Evolutionary conservation across 2,113 vertebrate genomes (phyloP).

Genomic region (Dipodomys spectabilis): DNA sequence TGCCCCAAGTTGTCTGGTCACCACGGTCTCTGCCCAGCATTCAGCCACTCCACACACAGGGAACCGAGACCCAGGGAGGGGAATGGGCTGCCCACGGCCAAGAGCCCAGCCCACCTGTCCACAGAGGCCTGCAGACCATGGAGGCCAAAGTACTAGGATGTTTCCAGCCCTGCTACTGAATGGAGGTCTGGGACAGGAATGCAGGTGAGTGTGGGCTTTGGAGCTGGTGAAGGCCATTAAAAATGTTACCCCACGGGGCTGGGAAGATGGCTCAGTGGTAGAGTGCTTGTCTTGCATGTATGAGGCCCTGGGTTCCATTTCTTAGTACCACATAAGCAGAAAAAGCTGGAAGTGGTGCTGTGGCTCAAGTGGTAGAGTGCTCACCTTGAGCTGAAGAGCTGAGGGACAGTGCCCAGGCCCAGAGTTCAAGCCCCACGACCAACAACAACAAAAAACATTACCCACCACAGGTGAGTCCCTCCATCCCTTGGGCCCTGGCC

Average conservation of each 20-base stretch:
- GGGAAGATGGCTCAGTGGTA: too few species aligned
- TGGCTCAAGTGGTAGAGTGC: too few species aligned
- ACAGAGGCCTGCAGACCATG: not conserved
- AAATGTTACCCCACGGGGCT: too few species aligned
- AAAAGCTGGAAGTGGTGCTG: too few species aligned
- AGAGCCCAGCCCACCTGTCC: not conserved
- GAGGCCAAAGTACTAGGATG: not conserved
- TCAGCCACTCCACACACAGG: not conserved
- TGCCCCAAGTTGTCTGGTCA: not conserved
- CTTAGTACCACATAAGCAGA: too few species aligned
- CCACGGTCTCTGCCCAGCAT: not conserved
- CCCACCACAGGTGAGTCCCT: not conserved
- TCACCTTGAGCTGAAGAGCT: too few species aligned
- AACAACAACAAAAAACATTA: too few species aligned
- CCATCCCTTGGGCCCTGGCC: not conserved
- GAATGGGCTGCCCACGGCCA: not conserved
- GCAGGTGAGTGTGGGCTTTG: not conserved
- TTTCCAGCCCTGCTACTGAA: not conserved
- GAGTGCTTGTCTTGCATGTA: too few species aligned
- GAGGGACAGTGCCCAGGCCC: too few species aligned
- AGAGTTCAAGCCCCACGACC: too few species aligned
- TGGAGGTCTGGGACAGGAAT: not conserved
- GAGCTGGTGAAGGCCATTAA: not conserved
- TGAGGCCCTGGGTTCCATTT: too few species aligned
- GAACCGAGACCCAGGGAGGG: not conserved